Conservation (phyloP, 1,140 invertebrate genomes). For the Heterodera carotae region DNA sequence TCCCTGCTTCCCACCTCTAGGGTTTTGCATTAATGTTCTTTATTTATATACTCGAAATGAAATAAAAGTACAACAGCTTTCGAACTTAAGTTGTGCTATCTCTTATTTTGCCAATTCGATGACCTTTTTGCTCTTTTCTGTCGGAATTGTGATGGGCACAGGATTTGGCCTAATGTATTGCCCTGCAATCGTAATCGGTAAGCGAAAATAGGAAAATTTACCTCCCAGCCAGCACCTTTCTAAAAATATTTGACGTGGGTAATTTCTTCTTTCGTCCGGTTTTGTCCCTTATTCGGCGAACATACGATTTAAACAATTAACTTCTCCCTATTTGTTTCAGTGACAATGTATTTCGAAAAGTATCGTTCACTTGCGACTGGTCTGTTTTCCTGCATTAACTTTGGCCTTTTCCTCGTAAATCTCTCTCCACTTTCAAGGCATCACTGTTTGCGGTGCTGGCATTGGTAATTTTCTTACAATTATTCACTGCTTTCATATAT, state of each 20-base stretch:
- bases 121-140: conserved; percentile 83
- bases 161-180: conserved; percentile 87
- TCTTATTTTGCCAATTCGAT: conserved; percentile 60
- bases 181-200: conserved; percentile 81
- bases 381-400: not conserved
- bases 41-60: not conserved
- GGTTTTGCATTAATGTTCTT: too few species aligned
- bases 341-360: conserved; percentile 87
- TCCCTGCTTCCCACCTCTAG: too few species aligned
- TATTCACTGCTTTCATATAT: not conserved
- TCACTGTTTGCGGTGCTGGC: conserved; percentile 80
- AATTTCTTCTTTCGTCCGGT: not conserved
- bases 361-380: conserved; percentile 49
- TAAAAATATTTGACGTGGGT: too few species aligned
- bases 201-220: not conserved
- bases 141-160: conserved; percentile 77
- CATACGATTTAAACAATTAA: not conserved
- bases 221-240: too few species aligned
- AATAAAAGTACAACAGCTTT: not conserved
- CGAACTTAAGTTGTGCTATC: conserved; percentile 67
- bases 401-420: not conserved
- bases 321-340: conserved; percentile 5
- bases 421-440: conserved; percentile 51
- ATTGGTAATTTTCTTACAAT: conserved; percentile 68
- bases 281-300: not conserved